A percentile compares a stretch with the other conserved stretches of the same genome.
Evolutionary conservation across 2,888 invertebrate genomes (phyloP).

Genomic region (Drosophila subsilvestris): DNA sequence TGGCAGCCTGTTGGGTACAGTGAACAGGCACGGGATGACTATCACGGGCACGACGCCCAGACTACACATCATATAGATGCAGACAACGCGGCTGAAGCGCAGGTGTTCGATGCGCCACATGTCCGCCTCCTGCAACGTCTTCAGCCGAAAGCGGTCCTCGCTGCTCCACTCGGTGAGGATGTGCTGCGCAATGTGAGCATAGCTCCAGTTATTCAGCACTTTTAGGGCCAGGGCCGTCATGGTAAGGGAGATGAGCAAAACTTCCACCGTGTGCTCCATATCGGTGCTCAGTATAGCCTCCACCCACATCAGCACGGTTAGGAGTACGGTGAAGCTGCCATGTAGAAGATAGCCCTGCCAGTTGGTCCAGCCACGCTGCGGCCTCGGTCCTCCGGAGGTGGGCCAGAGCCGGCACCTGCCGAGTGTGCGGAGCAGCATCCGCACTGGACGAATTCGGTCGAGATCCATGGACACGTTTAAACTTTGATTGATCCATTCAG

Average conservation of each 20-base stretch:
- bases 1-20: slow-evolving; percentile 52
- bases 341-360: slow-evolving; percentile 37
- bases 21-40: slow-evolving; percentile 37
- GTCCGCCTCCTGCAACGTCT: slow-evolving; percentile 24
- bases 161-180: slow-evolving; percentile 53
- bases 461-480: slow-evolving; percentile 17
- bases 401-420: slow-evolving; percentile 41
- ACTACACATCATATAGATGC: slow-evolving; percentile 43
- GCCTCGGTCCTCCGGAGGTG: background rate
- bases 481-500: slow-evolving; percentile 7
- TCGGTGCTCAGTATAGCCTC: slow-evolving; percentile 51
- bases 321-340: slow-evolving; percentile 10
- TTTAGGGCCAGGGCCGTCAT: slow-evolving; percentile 47
- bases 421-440: slow-evolving; percentile 33
- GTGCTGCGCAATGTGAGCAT: slow-evolving; percentile 24
- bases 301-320: slow-evolving; percentile 49
- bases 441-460: slow-evolving; percentile 45
- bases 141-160: slow-evolving; percentile 21
- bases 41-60: slow-evolving; percentile 32
- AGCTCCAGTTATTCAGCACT: slow-evolving; percentile 49
- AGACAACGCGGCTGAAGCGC: slow-evolving; percentile 21
- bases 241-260: slow-evolving; percentile 46
- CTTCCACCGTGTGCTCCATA: slow-evolving; percentile 47
- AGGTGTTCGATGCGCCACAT: slow-evolving; percentile 48
- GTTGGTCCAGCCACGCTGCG: slow-evolving; percentile 1